phyloP scores from a whole-genome alignment of 2,113 vertebrate genomes.

The Triplophysa rosa region DNA sequence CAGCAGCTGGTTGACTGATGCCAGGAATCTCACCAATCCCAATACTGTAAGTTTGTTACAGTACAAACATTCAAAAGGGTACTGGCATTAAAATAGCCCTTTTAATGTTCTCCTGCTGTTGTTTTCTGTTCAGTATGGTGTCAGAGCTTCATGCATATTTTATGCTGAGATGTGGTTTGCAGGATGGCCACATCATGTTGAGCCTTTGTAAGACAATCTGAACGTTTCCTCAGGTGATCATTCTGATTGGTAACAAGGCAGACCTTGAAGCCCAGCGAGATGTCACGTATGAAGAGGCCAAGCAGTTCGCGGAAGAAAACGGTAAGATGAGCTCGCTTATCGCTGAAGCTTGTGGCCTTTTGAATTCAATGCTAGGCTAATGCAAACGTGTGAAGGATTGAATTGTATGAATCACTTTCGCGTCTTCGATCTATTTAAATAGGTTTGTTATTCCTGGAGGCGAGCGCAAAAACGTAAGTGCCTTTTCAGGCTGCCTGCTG shows the following conservation, averaged over 20 bases:
- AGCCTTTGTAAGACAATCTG: not conserved
- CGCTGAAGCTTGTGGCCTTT: no score
- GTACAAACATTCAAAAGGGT: not conserved
- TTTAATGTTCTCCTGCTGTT: no score
- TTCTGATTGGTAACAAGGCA: slow-evolving; percentile 98
- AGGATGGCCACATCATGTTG: no score
- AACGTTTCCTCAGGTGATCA: slow-evolving; percentile 84
- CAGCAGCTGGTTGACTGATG: slow-evolving; percentile 99
- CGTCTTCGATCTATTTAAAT: slow-evolving; percentile 34
- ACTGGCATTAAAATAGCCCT: no score
- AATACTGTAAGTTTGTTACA: slow-evolving; percentile 87
- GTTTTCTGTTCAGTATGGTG: not conserved
- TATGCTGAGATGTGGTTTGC: not conserved
- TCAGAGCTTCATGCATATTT: not conserved
- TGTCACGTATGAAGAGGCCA: slow-evolving; percentile 98
- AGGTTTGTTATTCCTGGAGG: slow-evolving; percentile 96
- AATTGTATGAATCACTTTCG: not conserved
- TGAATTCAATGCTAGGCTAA: not conserved
- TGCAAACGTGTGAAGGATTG: no score
- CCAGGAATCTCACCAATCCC: slow-evolving; percentile 97
- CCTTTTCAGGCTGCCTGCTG: not conserved
- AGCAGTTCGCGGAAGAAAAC: slow-evolving; percentile 98
- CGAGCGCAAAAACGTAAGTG: slow-evolving; percentile 98
- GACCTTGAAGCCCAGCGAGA: slow-evolving; percentile 97
- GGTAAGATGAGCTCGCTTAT: slow-evolving; percentile 72